These are phyloP conservation scores for Oncopodura yosiiana DNA, from an alignment of 1,140 invertebrate species.

Conservation along the genomic window DNA sequence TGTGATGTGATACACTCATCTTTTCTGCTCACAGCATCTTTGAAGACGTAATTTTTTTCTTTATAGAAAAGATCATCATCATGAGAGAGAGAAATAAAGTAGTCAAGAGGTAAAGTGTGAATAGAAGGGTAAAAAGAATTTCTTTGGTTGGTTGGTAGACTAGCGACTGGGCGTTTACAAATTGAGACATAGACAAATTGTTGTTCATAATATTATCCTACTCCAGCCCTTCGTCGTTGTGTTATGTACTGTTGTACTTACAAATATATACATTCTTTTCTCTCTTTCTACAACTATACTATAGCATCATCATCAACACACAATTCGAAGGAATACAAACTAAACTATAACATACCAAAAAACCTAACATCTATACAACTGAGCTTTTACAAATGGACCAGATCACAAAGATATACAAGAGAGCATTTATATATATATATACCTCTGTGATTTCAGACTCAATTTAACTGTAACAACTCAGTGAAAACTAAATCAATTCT, in stretches of 20 bases:
- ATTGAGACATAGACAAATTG: constrained; percentile 29
- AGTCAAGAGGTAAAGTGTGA: background rate
- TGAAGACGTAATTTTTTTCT: background rate
- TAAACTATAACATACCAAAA: constrained; percentile 1
- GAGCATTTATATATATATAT: background rate
- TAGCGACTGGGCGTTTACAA: constrained; percentile 13
- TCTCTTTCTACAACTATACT: constrained; percentile 25
- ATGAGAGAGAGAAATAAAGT: background rate
- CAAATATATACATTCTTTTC: constrained; percentile 30
- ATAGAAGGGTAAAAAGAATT: too few species aligned
- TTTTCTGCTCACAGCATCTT: background rate
- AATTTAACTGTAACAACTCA: constrained; percentile 15
- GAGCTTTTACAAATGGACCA: background rate
- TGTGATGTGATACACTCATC: too few species aligned
- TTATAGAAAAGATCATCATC: background rate
- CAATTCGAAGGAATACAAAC: constrained; percentile 3
- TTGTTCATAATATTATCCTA: constrained; percentile 30
- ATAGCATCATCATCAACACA: constrained; percentile 15
- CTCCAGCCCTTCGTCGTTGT: constrained; percentile 27
- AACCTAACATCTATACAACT: background rate
- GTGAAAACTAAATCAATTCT: constrained; percentile 9
- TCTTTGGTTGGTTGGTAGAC: constrained; percentile 12
- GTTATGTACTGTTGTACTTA: constrained; percentile 22
- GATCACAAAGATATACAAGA: background rate
- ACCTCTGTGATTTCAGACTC: background rate